Conservation (phyloP, 2,113 vertebrate species). For the Narcine bancroftii region DNA sequence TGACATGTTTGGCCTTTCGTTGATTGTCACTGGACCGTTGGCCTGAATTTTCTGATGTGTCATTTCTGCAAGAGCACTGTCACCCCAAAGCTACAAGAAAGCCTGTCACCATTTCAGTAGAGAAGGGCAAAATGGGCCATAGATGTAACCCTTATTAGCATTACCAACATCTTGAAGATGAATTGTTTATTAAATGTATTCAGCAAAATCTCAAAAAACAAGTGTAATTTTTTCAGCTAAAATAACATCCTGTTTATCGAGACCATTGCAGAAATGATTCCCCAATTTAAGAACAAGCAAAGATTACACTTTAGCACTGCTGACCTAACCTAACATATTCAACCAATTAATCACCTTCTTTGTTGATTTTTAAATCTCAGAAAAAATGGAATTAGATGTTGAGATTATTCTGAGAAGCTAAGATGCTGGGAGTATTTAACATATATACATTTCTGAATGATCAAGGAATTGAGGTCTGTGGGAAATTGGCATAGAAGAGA, state of each 20-base stretch:
- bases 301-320: background rate
- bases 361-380: conserved; percentile 62
- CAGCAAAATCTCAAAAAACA: background rate
- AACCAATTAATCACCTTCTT: conserved; percentile 53
- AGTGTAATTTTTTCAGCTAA: background rate
- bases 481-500: too few relatives aligned
- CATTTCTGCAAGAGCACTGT: background rate
- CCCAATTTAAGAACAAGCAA: background rate
- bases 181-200: background rate
- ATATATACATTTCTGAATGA: too few relatives aligned
- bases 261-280: background rate
- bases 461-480: too few relatives aligned
- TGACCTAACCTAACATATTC: conserved; percentile 43
- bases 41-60: background rate
- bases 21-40: background rate
- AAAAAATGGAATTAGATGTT: conserved; percentile 69
- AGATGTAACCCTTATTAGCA: too few relatives aligned
- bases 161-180: background rate
- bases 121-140: background rate
- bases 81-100: background rate
- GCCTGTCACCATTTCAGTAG: background rate
- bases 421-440: too few relatives aligned
- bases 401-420: conserved; percentile 45
- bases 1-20: background rate
- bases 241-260: background rate